Conservation (phyloP, 30 jellyfish, hydroid and myxozoan genomes). For the Catostylus mosaicus region DNA sequence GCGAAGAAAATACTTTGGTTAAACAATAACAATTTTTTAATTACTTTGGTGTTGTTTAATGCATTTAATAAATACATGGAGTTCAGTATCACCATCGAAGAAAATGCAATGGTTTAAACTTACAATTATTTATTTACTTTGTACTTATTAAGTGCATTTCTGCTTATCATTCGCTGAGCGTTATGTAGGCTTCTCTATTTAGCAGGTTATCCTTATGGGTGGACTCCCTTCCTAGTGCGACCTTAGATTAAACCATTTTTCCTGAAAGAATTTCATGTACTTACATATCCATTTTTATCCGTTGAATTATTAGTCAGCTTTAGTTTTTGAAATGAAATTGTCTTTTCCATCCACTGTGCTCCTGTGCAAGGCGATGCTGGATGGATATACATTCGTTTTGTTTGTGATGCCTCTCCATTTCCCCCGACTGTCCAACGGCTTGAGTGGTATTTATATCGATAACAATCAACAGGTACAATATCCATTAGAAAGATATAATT, state of each 20-base stretch:
- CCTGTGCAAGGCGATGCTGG: conserved; percentile 96
- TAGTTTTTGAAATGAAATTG: conserved; percentile 77
- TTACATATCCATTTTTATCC: conserved; percentile 83
- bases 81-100: conserved; percentile 73
- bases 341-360: conserved; percentile 89
- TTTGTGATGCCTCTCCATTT: conserved; percentile 82
- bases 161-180: too few relatives aligned
- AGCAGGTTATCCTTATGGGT: too few relatives aligned
- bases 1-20: neutral
- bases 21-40: too few relatives aligned
- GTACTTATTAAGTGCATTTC: neutral
- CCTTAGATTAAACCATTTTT: too few relatives aligned
- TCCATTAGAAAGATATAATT: conserved; percentile 81
- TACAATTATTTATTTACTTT: too few relatives aligned
- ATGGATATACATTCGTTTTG: conserved; percentile 86
- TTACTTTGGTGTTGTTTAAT: neutral
- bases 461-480: conserved; percentile 81
- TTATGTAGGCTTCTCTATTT: too few relatives aligned
- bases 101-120: too few relatives aligned
- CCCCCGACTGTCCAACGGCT: conserved; percentile 88
- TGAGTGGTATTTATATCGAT: conserved; percentile 83
- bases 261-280: neutral
- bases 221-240: too few relatives aligned
- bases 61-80: too few relatives aligned
- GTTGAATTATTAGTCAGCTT: conserved; percentile 78